phyloP scores from a whole-genome alignment of 2,113 vertebrate genomes.

The Falcunculus frontatus region DNA sequence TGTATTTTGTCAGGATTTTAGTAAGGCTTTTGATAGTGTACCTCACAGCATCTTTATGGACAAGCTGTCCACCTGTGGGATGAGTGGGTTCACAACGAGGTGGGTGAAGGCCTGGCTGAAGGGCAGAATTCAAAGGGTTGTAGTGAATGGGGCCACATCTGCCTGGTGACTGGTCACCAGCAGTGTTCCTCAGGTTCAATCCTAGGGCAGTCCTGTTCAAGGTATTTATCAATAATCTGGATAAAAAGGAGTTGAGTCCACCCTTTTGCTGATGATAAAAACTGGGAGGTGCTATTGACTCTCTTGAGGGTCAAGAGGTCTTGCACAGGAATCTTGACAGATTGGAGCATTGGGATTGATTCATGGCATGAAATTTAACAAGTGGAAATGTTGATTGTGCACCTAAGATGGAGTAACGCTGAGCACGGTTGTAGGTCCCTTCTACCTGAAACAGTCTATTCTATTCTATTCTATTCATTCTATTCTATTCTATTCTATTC shows the following conservation, averaged over 20 bases:
- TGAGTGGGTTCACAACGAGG: accelerated
- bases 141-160: background rate
- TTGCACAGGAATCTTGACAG: background rate
- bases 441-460: background rate
- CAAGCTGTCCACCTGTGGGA: background rate
- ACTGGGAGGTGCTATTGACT: background rate
- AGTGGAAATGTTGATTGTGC: background rate
- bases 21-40: background rate
- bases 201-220: background rate
- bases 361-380: background rate
- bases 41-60: background rate
- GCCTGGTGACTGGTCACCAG: background rate
- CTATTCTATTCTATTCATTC: background rate
- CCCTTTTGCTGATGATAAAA: background rate
- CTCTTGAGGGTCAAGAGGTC: background rate
- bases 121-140: background rate
- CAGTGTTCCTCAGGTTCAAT: background rate
- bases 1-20: background rate
- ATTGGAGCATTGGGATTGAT: background rate
- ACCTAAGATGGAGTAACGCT: background rate
- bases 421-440: background rate
- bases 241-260: background rate
- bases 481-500: background rate
- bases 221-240: background rate
- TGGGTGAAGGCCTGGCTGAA: background rate